Evolutionary conservation across 1,140 invertebrate species (phyloP).

Genomic region (Xylocopa sonorina): DNA sequence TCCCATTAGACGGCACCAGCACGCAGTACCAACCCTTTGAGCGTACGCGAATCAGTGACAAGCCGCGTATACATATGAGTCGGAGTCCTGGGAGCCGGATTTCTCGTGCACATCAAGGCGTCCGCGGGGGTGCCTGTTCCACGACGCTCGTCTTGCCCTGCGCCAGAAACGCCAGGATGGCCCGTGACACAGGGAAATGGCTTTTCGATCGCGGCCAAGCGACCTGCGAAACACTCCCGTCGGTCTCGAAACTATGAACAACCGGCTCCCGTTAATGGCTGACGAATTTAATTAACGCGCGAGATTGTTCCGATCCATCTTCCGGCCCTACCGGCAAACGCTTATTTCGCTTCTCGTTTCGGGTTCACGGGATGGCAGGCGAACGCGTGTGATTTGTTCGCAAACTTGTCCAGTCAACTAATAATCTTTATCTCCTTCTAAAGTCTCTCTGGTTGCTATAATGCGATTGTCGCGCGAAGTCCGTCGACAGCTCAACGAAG

Average conservation of each 20-base stretch:
- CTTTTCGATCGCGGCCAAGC: conserved; percentile 51
- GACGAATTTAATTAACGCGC: conserved; percentile 46
- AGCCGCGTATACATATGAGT: conserved; percentile 54
- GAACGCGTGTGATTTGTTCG: background rate
- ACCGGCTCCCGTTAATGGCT: background rate
- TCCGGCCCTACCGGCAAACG: no score
- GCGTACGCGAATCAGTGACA: conserved; percentile 64
- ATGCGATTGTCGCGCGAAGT: no score
- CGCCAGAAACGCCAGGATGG: conserved; percentile 17
- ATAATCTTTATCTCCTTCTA: no score
- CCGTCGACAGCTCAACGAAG: no score
- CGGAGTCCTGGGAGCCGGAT: conserved; percentile 47
- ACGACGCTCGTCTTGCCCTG: conserved; percentile 39
- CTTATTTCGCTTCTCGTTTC: background rate
- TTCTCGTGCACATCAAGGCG: conserved; percentile 57
- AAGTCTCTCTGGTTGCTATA: no score
- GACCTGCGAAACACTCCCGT: background rate
- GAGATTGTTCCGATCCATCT: background rate
- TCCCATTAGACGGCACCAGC: conserved; percentile 68
- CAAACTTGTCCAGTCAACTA: no score
- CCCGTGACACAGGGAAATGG: conserved; percentile 52
- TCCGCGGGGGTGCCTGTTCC: conserved; percentile 27
- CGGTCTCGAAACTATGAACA: conserved; percentile 22
- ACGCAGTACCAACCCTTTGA: conserved; percentile 66
- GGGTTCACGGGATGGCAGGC: background rate